Percentiles rank a stretch among this genome's conserved stretches.
phyloP scores from a whole-genome alignment of 2,113 vertebrate species.

The Phyllostomus hastatus region DNA sequence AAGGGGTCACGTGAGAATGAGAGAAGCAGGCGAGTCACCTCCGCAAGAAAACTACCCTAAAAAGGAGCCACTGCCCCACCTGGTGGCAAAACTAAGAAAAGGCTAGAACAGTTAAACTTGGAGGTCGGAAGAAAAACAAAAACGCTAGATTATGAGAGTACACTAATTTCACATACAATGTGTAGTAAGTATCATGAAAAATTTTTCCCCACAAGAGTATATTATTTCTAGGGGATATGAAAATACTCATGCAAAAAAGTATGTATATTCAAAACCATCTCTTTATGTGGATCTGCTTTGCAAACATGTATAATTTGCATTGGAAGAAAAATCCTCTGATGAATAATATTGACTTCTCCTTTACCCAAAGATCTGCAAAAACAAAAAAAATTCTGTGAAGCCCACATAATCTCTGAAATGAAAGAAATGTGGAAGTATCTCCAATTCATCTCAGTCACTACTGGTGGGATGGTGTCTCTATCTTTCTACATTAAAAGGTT shows the following conservation, averaged over 20 bases:
- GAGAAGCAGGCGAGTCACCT: not conserved
- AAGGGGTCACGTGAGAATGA: not conserved
- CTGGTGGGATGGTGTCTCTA: not conserved
- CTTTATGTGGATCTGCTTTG: not conserved
- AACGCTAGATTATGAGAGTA: not conserved
- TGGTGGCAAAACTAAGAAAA: not conserved
- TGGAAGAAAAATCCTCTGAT: not conserved
- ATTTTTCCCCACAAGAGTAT: not conserved
- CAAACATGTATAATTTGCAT: not conserved
- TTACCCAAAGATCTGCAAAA: not conserved
- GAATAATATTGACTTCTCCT: not conserved
- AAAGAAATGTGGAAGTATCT: not conserved
- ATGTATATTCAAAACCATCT: constrained; percentile 30
- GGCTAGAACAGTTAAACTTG: not conserved
- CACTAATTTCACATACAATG: not conserved
- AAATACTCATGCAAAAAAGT: not conserved
- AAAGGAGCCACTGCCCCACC: constrained; percentile 51
- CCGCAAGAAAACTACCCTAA: not conserved
- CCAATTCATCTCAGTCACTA: not conserved
- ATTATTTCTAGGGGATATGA: constrained; percentile 17
- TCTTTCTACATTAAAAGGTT: not conserved
- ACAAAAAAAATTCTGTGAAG: not conserved
- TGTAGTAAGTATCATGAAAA: not conserved
- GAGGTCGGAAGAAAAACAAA: not conserved
- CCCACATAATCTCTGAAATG: not conserved